Evolutionary conservation across 2,888 invertebrate genomes (phyloP), one percentile per base, ranked within the genome.

Genomic region (Cantharis rufa): DNA sequence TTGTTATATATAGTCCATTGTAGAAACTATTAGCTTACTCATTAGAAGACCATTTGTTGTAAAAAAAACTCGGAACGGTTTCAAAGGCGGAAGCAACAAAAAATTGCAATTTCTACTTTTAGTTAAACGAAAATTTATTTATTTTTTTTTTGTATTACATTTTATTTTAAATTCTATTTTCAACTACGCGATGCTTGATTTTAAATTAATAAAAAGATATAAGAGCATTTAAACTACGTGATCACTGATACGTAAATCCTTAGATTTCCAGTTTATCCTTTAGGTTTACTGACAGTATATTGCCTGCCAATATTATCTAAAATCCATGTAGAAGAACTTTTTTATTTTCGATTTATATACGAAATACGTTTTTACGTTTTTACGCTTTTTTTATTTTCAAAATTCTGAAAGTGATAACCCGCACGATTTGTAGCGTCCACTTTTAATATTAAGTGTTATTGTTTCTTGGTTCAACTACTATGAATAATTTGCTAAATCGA

Each of bases 301-400:
- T 77, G 77, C 74, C 74, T 77, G 77, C 77, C 77, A 77, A 74
- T 77, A 71, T 77, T 77, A 74, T 77, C 77, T 77, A 77, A 77
- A 77, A 74, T 77, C 74, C 74, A 71, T 74, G 71, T 74, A 74
- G 69, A 74, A 74, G 64, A 77, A 71, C 77, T 74, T 71, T 77
- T 77, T 77, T 77, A 77, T 77, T 77, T 77, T 77, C 71, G 74
- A 74, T 77, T 77, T 77, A 74, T 74, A 74, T 74, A 74, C 74
- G 69, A 28, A 77, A 66, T 74, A 77, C 64, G n/a, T 66, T 77
- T 76, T 76, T 76, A 28, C 27, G 27, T 28, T 28, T 28, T 27
- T 21, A 21, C 21, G 11, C 18, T 18, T 64, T 77, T 76, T 76
- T 76, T 76, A 73, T 73, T 76, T 76, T 76, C 28, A n/a, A 48